A percentile compares a stretch with the other conserved stretches of the same genome.
Evolutionary conservation across 2,113 vertebrate species (phyloP).

Genomic region (Neotragus pygmaeus): DNA sequence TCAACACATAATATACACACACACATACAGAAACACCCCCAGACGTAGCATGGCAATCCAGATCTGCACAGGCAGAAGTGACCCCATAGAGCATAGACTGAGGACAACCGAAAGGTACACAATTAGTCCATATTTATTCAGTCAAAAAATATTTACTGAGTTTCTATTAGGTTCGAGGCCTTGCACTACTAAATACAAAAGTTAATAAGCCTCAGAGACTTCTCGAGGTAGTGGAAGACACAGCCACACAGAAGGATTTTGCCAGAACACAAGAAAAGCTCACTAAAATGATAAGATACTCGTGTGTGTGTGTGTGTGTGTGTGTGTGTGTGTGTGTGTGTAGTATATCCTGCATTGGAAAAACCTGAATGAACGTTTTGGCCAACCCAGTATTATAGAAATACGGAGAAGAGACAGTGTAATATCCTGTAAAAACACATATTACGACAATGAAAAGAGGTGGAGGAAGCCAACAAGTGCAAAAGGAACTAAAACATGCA

Average conservation of each 20-base stretch:
- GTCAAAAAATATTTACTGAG: slow-evolving; percentile 11
- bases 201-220: background rate
- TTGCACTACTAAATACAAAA: background rate
- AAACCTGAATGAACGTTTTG: background rate
- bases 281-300: background rate
- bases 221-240: background rate
- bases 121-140: background rate
- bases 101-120: background rate
- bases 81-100: background rate
- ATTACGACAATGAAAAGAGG: background rate
- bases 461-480: background rate
- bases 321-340: background rate
- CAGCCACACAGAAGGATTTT: background rate
- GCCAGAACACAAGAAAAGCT: background rate
- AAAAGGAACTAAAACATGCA: background rate
- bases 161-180: background rate
- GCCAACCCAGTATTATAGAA: background rate
- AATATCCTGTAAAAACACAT: background rate
- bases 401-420: background rate
- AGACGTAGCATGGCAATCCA: background rate
- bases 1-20: background rate
- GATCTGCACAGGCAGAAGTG: background rate
- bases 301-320: background rate
- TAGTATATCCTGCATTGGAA: background rate
- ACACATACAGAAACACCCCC: background rate